Base-by-base conservation (phyloP, 2,797 vertebrate species). In the Emys orbicularis region DNA sequence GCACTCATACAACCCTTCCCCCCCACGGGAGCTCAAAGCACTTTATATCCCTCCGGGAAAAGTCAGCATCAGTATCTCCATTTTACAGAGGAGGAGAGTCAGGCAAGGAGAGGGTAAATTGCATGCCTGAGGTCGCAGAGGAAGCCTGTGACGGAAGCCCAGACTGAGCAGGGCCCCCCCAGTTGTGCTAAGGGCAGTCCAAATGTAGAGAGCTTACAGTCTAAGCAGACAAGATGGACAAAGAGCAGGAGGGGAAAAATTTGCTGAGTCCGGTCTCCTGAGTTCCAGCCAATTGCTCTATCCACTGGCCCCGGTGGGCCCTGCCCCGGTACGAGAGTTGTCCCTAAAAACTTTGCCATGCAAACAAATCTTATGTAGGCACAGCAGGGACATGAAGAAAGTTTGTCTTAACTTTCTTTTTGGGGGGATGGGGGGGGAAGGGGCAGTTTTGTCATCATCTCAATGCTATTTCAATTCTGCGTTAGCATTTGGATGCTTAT, bases 401-500 rank as follows among this genome's bases (percentile, higher is more conserved):
- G 25, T 59, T 59, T 68, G 68, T 5, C 80, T 49, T 80, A 41
- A 59, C 49, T 94, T 21, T 21, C 87, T 79, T 90, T 76, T 41
- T 27, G 68, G 3, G 61, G 8, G 18, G 34, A 8, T 6, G 29
- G 34, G 18, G 13, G 4, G 18, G 15, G 61, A 37, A 16, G 18
- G 34, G 18, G 16, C 21, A 5, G 37, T 94, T 91, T 83, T 4
- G 23, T 49, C 34, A 15, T 88, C 52, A 76, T n/a, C 76, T 11
- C 53, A 44, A 85, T 31, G 84, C 89, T 92, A 81, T 83, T 96
- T 76, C 89, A 94, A 93, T 80, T 83, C 84, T 90, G 53, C 41
- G 11, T 68, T 72, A 27, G 81, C 31, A 0, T 84, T 91, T 59
- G 91, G 94, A 89, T 74, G 91, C 61, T 96, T 95, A 97, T 95